Conservation (phyloP, 2,113 vertebrate species). For the Leptobrachium ailaonicum region DNA sequence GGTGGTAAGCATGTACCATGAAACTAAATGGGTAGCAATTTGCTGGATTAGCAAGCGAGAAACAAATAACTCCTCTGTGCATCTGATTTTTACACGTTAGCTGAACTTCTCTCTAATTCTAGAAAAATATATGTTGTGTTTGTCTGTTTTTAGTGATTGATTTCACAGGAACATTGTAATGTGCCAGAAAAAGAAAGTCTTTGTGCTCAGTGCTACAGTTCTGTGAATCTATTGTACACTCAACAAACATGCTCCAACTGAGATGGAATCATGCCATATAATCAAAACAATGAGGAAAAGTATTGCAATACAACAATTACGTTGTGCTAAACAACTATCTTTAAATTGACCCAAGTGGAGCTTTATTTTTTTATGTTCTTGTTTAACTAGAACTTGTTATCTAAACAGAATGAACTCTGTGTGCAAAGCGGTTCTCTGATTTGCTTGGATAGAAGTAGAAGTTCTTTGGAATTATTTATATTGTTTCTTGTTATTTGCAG, state of each 20-base stretch:
- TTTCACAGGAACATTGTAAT: conserved; percentile 43
- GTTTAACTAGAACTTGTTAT: conserved; percentile 29
- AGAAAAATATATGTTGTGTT: conserved; percentile 49
- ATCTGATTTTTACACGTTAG: conserved; percentile 44
- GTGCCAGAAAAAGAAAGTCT: conserved; percentile 44
- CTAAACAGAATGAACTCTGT: conserved; percentile 12
- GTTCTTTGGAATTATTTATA: too few species aligned
- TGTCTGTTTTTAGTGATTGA: conserved; percentile 46
- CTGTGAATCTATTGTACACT: conserved; percentile 42
- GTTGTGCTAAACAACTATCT: conserved; percentile 35
- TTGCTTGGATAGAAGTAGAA: too few species aligned
- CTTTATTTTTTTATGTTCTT: conserved; percentile 35
- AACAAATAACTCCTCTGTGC: conserved; percentile 27
- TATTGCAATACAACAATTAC: conserved; percentile 43
- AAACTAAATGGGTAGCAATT: neutral
- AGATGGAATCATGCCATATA: conserved; percentile 46
- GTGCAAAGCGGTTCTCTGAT: too few species aligned
- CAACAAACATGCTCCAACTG: conserved; percentile 37
- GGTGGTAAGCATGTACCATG: neutral
- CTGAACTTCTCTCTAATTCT: conserved; percentile 42
- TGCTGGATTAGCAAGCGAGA: conserved; percentile 16
- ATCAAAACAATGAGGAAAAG: conserved; percentile 41
- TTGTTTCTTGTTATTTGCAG: too few species aligned
- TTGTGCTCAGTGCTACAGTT: conserved; percentile 43
- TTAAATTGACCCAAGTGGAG: conserved; percentile 40